Evolutionary conservation across 2,797 vertebrate genomes (phyloP).

Genomic region (Nannoperca obscura): DNA sequence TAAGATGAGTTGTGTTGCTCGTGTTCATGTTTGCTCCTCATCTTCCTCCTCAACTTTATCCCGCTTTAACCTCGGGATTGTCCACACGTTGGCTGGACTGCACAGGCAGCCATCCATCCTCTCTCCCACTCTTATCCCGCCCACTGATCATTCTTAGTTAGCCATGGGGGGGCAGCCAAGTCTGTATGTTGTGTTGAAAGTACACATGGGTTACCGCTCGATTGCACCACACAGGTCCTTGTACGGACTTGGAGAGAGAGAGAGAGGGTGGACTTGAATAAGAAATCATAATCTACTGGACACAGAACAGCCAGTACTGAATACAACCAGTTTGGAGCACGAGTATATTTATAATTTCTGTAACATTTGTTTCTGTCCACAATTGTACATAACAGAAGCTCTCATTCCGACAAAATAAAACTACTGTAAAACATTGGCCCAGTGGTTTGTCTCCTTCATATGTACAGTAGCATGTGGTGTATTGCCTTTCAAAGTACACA

Average conservation of each 20-base stretch:
- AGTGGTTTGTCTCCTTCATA: not conserved
- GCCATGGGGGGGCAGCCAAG: slow-evolving; percentile 17
- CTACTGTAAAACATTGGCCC: slow-evolving; percentile 48
- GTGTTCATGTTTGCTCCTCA: slow-evolving; percentile 42
- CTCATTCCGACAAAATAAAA: slow-evolving; percentile 81
- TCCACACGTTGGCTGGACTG: slow-evolving; percentile 15
- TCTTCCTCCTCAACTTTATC: slow-evolving; percentile 16
- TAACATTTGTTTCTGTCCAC: slow-evolving; percentile 81
- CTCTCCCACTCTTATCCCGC: slow-evolving; percentile 23
- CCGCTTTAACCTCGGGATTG: slow-evolving; percentile 9
- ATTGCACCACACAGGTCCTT: slow-evolving; percentile 36
- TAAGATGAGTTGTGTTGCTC: slow-evolving; percentile 75
- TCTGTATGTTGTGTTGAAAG: slow-evolving; percentile 29
- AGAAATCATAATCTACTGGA: slow-evolving; percentile 38
- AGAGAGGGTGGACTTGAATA: slow-evolving; percentile 25
- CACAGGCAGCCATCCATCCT: slow-evolving; percentile 23
- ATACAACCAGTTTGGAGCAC: slow-evolving; percentile 55
- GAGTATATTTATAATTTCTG: slow-evolving; percentile 85
- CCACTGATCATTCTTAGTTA: slow-evolving; percentile 28
- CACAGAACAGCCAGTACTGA: slow-evolving; percentile 26
- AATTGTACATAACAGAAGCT: slow-evolving; percentile 87
- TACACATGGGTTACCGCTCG: slow-evolving; percentile 32
- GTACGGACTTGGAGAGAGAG: slow-evolving; percentile 27
- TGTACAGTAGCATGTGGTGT: not conserved
- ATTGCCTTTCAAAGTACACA: not conserved